phyloP scores from a whole-genome alignment of 2,888 invertebrate species.

The Clunio marinus region DNA sequence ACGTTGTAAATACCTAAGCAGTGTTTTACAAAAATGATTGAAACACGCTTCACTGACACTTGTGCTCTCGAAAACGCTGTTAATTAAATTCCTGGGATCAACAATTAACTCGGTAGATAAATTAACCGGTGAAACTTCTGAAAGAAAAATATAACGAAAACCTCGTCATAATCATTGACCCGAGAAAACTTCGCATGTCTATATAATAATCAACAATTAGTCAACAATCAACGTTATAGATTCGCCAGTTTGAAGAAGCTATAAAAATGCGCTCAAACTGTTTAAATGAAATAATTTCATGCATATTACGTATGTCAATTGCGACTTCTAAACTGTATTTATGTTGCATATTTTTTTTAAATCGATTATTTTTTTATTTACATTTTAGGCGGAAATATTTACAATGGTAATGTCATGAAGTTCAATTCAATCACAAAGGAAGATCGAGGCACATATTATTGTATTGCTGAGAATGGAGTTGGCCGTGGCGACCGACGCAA shows the following conservation, averaged over 20 bases:
- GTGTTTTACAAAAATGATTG: too few species aligned
- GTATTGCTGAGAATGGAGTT: constrained; percentile 85
- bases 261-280: not conserved
- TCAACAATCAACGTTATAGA: not conserved
- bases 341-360: not conserved
- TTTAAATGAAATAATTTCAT: not conserved
- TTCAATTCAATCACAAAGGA: constrained; percentile 76
- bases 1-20: too few species aligned
- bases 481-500: constrained; percentile 79
- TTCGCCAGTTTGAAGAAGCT: not conserved
- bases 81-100: too few species aligned
- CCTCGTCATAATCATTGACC: not conserved
- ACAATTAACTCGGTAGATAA: too few species aligned
- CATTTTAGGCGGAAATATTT: constrained; percentile 50
- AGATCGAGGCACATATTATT: constrained; percentile 89
- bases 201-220: not conserved
- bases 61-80: too few species aligned
- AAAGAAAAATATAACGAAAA: too few species aligned
- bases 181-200: not conserved
- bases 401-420: constrained; percentile 73
- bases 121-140: too few species aligned
- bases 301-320: not conserved
- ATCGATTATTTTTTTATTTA: not conserved
- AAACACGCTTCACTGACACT: too few species aligned
- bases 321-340: too few species aligned